A percentile compares a stretch with the other conserved stretches of the same genome.
Conservation (phyloP, 1,140 invertebrate species). For the Panulirus ornatus region DNA sequence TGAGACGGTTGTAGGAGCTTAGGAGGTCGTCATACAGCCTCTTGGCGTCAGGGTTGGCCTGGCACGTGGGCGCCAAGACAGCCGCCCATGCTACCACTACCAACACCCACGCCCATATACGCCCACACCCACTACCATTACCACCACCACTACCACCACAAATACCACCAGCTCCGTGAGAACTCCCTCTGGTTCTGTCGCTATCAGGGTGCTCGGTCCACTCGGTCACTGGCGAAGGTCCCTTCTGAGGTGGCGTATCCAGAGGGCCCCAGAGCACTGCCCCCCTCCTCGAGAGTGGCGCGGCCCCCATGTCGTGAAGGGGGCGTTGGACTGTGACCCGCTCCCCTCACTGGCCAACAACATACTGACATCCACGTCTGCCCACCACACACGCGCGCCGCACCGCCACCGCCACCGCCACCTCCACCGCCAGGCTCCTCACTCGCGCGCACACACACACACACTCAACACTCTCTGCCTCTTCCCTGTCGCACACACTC, state of each 20-base stretch:
- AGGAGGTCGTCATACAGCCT: slow-evolving; percentile 64
- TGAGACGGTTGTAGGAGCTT: slow-evolving; percentile 67
- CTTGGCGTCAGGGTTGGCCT: slow-evolving; percentile 67
- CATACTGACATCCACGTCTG: slow-evolving; percentile 48
- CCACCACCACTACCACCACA: slow-evolving; percentile 19
- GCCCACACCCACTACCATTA: slow-evolving; percentile 51
- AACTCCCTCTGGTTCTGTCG: slow-evolving; percentile 54
- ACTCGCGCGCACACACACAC: slow-evolving; percentile 7
- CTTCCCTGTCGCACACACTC: neutral
- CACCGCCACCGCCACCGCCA: neutral
- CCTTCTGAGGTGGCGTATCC: slow-evolving; percentile 16
- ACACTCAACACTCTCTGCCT: neutral
- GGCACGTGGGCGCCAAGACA: slow-evolving; percentile 58
- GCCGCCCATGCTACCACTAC: slow-evolving; percentile 56
- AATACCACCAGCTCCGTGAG: slow-evolving; percentile 10
- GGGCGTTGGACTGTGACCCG: slow-evolving; percentile 43
- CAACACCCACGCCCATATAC: slow-evolving; percentile 33
- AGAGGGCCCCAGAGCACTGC: slow-evolving; percentile 30
- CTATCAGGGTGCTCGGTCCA: slow-evolving; percentile 40
- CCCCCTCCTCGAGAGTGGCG: slow-evolving; percentile 52
- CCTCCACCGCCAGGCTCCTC: slow-evolving; percentile 8
- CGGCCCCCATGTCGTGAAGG: slow-evolving; percentile 58
- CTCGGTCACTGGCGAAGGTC: slow-evolving; percentile 28
- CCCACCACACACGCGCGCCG: slow-evolving; percentile 57
- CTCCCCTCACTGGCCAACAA: slow-evolving; percentile 53